Evolutionary conservation across 2,797 vertebrate genomes (phyloP).

Genomic region (Decapterus maruadsi): DNA sequence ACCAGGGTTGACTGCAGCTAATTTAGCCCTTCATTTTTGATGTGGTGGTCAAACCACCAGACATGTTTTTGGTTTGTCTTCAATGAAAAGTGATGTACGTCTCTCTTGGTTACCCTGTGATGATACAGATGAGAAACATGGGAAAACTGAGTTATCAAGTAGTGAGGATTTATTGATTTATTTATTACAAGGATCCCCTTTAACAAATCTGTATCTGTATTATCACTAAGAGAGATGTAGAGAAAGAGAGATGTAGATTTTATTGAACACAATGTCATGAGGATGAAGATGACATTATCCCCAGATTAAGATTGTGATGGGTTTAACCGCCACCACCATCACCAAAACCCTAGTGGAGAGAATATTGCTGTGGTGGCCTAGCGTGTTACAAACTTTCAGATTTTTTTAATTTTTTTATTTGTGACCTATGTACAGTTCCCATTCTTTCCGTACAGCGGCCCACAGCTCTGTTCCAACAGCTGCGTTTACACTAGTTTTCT

Average conservation of each 20-base stretch:
- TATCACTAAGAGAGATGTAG: no score
- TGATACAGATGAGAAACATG: no score
- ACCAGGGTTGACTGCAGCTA: background rate
- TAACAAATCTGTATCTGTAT: no score
- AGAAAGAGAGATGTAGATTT: no score
- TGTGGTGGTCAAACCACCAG: background rate
- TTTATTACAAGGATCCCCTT: no score
- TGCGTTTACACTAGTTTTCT: constrained; percentile 54
- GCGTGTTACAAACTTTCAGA: no score
- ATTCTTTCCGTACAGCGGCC: background rate
- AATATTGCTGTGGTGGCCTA: background rate
- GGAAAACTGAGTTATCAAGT: background rate
- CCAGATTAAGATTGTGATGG: background rate
- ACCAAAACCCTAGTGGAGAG: background rate
- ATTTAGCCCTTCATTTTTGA: background rate
- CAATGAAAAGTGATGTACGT: background rate
- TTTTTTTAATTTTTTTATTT: background rate
- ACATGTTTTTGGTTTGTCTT: background rate
- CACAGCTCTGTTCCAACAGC: constrained; percentile 11
- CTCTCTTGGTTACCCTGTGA: background rate
- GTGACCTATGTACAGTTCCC: background rate
- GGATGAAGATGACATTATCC: background rate
- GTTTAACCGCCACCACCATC: background rate
- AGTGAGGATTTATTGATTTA: background rate
- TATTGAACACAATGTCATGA: background rate